Evolutionary conservation across 2,888 invertebrate species (phyloP), one percentile per base, ranked within the genome.

Genomic region (Aelia acuminata): DNA sequence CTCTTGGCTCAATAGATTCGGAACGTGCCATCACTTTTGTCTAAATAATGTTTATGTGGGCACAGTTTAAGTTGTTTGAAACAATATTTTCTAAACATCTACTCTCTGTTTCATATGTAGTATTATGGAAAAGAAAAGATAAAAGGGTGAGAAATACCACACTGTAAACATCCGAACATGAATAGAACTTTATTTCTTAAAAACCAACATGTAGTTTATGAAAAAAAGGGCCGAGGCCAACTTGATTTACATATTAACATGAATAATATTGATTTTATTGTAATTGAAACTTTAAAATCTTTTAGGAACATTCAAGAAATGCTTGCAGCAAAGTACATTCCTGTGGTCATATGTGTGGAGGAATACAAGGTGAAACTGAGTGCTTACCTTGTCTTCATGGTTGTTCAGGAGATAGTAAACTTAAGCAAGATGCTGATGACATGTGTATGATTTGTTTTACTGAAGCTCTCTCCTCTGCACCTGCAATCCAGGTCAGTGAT

Each of bases 361-460:
- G 99, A 22, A 97, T 99, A n/a, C 94, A 94, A 43, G 95, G 95
- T 90, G 99, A 99, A 93, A 93, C 94, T 15, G 93, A 93, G 87
- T 99, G 99, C 92, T 93, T 99, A 91, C 98, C 98, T 1, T 99
- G 99, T 92, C 93, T 99, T 90, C 96, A 96, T 91, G 96, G 98
- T 4, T 98, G 98, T 92, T 89, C 90, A 7, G 89, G 88, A 10
- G 93, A 94, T 88, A 88, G 90, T 3, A 89, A 90, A 11, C 93
- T 99, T 87, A 96, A 97, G 26, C 99, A 99, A 92, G 99, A 99
- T 92, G 98, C 98, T 0, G 99, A 99, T 91, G 99, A 99, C 92
- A 98, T 99, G 98, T 99, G 99, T 93, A 99, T 99, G 97, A 98
- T 99, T 91, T 99, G 99, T 92, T 99, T 99, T 93, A 98, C 98